These are phyloP conservation scores for Elachura formosa DNA, from an alignment of 2,113 vertebrate species.

Conservation along the genomic window DNA sequence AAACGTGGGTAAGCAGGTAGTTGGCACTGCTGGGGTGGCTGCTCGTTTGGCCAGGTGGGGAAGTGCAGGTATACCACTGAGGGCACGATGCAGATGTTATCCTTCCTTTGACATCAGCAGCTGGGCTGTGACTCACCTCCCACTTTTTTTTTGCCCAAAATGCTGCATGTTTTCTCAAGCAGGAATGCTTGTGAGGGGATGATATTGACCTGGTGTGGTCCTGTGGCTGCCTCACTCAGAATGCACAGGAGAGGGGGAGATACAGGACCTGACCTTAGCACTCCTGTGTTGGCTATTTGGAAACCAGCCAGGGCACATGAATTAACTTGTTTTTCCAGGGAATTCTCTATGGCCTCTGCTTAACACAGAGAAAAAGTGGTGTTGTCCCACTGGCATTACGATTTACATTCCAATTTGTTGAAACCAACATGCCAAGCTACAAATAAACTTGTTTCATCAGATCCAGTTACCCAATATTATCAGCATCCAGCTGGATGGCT, in stretches of 20 bases:
- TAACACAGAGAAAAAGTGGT: background rate
- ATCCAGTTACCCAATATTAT: background rate
- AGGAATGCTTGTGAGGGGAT: background rate
- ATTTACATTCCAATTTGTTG: background rate
- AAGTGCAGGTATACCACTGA: background rate
- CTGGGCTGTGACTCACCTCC: rapidly evolving
- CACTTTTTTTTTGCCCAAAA: rapidly evolving
- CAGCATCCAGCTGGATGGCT: background rate
- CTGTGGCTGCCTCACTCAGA: background rate
- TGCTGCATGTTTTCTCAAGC: background rate
- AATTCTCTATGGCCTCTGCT: background rate
- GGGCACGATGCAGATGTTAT: background rate
- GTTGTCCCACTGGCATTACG: rapidly evolving
- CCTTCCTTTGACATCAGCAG: background rate
- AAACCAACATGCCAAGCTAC: background rate
- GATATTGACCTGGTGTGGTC: rapidly evolving
- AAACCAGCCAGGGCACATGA: background rate
- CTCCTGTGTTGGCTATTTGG: background rate
- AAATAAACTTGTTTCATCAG: background rate
- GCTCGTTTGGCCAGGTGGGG: background rate
- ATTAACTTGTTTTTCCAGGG: background rate
- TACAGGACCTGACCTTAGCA: background rate
- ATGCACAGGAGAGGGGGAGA: background rate
- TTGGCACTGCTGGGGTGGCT: rapidly evolving
- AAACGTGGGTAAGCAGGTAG: background rate